Evolutionary conservation across 2,113 vertebrate genomes (phyloP).

Genomic region (Spilogale gracilis): DNA sequence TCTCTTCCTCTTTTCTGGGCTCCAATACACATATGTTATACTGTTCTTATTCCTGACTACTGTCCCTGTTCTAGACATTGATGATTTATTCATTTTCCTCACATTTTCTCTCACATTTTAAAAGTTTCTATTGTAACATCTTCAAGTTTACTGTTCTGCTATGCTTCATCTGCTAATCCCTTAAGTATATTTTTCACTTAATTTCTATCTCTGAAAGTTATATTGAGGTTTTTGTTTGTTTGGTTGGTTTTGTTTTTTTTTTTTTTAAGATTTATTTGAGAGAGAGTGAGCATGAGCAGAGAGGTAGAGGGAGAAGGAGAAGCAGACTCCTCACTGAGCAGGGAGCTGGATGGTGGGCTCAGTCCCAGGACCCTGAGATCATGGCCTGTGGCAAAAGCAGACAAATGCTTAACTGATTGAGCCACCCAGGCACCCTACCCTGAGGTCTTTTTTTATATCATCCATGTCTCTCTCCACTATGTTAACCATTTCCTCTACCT

Average conservation of each 20-base stretch:
- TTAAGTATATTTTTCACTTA: neutral
- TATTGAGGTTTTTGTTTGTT: neutral
- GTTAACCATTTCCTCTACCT: neutral
- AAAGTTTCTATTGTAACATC: neutral
- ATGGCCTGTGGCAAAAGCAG: too few species aligned
- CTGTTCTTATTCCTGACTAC: neutral
- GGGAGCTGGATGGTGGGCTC: too few species aligned
- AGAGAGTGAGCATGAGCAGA: too few species aligned
- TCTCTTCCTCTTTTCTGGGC: neutral
- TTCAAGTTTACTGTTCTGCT: constrained; percentile 25
- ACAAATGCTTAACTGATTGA: too few species aligned
- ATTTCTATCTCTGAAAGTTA: neutral
- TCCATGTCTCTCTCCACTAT: neutral
- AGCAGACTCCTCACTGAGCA: too few species aligned
- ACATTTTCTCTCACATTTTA: neutral
- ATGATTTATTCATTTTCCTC: neutral
- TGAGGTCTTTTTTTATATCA: neutral
- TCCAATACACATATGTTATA: neutral
- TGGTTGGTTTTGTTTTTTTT: neutral
- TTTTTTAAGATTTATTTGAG: too few species aligned
- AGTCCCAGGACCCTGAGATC: too few species aligned
- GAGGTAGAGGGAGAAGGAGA: too few species aligned
- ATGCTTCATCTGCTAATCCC: neutral
- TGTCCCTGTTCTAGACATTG: neutral
- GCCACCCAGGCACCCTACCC: too few species aligned